Base-by-base conservation (phyloP, 2,113 vertebrate species). In the Hippocampus zosterae region DNA sequence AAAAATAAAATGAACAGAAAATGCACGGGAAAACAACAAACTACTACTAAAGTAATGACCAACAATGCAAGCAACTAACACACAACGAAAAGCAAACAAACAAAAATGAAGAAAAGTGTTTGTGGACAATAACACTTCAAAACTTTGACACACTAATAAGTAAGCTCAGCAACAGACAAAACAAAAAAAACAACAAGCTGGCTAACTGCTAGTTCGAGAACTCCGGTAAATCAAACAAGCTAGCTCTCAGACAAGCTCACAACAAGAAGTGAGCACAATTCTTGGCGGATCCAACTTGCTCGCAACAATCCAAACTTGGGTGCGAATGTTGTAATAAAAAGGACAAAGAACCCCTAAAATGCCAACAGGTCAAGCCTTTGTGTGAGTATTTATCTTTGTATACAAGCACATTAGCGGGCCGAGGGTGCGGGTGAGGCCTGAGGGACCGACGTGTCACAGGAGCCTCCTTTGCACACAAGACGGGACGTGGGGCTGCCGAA, bases 391-490 rank as follows among this genome's bases (percentile, higher is more conserved):
- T 61, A 61, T 37, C 53, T 59, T 18, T 40, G 29, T 46, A 46
- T 23, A 25, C 7, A 67, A 62, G 60, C 50, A 41, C 46, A 62
- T 65, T 65, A 56, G 44, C 44, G 25, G 23, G 25, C 57, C 37
- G 63, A 2, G 8, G 8, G 53, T 16, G 21, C 40, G 53, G 25
- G 16, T 33, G 59, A 70, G 52, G 23, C 44, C 37, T 16, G 18
- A 67, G 65, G 69, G 53, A 56, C 62, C 59, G 70, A 72, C 68
- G 69, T 65, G 74, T 64, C 44, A 4, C 41, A 40, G 77, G 73
- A 79, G 69, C 86, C 33, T 71, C 52, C 42, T 70, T 69, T 3
- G 9, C 68, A 71, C 73, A 84, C 67, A 74, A 68, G 77, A 77
- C 44, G 76, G 74, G 46, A 62, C 8, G 2, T n/a, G 67, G 72